Percentiles rank a stretch among this genome's conserved stretches.
Evolutionary conservation across 2,888 invertebrate genomes (phyloP).

Genomic region (Pandemis cinnamomeana): DNA sequence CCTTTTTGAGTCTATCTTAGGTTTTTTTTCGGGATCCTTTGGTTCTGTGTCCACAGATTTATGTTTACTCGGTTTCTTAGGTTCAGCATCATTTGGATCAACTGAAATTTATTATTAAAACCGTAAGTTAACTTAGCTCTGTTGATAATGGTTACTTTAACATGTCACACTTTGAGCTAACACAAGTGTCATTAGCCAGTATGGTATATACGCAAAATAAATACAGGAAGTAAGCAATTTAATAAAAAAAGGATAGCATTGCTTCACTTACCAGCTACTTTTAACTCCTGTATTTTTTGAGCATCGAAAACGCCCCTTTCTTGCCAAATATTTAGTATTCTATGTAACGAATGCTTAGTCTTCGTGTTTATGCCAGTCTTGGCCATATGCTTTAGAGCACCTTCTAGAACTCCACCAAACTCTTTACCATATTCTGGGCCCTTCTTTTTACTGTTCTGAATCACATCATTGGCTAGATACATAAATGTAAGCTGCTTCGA

Average conservation of each 20-base stretch:
- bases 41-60: slow-evolving; percentile 66
- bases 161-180: background rate
- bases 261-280: slow-evolving; percentile 80
- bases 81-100: slow-evolving; percentile 72
- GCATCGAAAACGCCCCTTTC: slow-evolving; percentile 95
- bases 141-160: background rate
- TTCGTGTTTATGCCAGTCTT: slow-evolving; percentile 90
- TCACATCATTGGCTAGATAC: slow-evolving; percentile 99
- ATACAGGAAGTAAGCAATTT: no score
- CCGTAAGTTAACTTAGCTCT: background rate
- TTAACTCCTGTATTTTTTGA: slow-evolving; percentile 91
- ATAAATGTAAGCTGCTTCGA: slow-evolving; percentile 95
- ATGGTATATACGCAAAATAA: no score
- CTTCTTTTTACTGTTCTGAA: slow-evolving; percentile 99
- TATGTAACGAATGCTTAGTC: slow-evolving; percentile 90
- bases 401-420: slow-evolving; percentile 91
- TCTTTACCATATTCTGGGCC: slow-evolving; percentile 97
- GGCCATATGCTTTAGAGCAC: slow-evolving; percentile 94
- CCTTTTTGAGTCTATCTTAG: slow-evolving; percentile 66
- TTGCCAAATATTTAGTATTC: slow-evolving; percentile 96
- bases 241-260: background rate
- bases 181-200: no score
- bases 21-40: slow-evolving; percentile 73
- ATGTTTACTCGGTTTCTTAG: slow-evolving; percentile 65
- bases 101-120: slow-evolving; percentile 57